Evolutionary conservation across 1,140 invertebrate genomes (phyloP).

Genomic region (Atta texana): DNA sequence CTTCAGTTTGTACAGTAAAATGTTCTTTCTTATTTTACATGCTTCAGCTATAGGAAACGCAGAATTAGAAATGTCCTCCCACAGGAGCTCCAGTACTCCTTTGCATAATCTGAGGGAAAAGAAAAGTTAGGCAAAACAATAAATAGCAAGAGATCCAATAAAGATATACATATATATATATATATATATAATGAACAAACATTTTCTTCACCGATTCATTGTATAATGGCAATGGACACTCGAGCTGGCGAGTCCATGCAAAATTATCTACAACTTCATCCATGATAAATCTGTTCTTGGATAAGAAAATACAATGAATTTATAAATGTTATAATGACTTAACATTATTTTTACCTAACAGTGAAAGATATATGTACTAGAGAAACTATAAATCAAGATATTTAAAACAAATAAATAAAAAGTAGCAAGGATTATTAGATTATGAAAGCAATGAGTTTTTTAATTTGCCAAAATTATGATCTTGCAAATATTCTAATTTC

Average conservation of each 20-base stretch:
- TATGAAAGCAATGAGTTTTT: neutral
- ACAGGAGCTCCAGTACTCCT: constrained; percentile 78
- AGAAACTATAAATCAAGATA: neutral
- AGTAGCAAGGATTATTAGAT: neutral
- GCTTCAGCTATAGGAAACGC: constrained; percentile 74
- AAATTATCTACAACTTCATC: constrained; percentile 47
- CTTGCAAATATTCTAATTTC: neutral
- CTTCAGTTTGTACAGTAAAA: constrained; percentile 80
- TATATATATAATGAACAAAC: constrained; percentile 42
- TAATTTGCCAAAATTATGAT: neutral
- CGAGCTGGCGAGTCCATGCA: constrained; percentile 53
- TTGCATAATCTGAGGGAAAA: constrained; percentile 76
- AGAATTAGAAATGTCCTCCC: constrained; percentile 78
- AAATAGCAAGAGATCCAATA: neutral
- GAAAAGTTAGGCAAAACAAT: neutral
- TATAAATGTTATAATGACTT: neutral
- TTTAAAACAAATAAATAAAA: neutral
- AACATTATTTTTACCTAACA: constrained; percentile 6
- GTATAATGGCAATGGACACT: constrained; percentile 59
- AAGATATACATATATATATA: neutral
- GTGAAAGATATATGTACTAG: neutral
- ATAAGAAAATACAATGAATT: neutral
- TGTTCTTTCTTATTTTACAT: constrained; percentile 79
- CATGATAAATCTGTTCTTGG: neutral
- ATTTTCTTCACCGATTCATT: constrained; percentile 58